These are phyloP conservation scores for Odontamblyopus lacepedii DNA, from an alignment of 2,797 vertebrate genomes.

Conservation along the genomic window DNA sequence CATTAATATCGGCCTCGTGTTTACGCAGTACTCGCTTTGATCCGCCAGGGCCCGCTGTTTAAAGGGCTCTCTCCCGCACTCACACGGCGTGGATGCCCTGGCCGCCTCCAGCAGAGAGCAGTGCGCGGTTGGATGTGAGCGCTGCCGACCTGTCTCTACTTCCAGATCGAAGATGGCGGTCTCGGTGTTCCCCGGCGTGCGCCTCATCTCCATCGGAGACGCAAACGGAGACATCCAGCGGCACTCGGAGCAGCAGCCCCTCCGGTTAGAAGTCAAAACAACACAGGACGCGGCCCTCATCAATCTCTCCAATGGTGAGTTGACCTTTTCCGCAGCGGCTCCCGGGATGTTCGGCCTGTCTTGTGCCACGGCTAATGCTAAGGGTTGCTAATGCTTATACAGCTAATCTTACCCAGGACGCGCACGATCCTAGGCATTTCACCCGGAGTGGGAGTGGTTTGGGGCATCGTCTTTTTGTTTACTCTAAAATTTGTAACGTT, in stretches of 20 bases:
- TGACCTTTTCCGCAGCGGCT: slow-evolving; percentile 27
- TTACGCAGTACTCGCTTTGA: neutral
- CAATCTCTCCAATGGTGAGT: slow-evolving; percentile 92
- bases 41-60: slow-evolving; percentile 51
- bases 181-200: slow-evolving; percentile 94
- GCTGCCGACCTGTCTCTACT: slow-evolving; percentile 68
- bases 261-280: slow-evolving; percentile 89
- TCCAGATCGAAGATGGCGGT: slow-evolving; percentile 90
- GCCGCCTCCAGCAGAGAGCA: slow-evolving; percentile 57
- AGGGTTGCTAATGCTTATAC: slow-evolving; percentile 41
- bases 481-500: neutral
- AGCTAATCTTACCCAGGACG: slow-evolving; percentile 28
- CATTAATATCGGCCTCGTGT: slow-evolving; percentile 15
- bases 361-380: slow-evolving; percentile 58
- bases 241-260: slow-evolving; percentile 92
- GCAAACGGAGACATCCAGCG: slow-evolving; percentile 96
- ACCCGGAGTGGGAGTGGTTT: slow-evolving; percentile 4
- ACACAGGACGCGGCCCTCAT: slow-evolving; percentile 87
- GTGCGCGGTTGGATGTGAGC: slow-evolving; percentile 69
- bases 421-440: neutral
- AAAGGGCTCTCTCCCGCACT: slow-evolving; percentile 4
- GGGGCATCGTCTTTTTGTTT: neutral
- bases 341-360: slow-evolving; percentile 47
- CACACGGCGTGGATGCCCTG: slow-evolving; percentile 20
- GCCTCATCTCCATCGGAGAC: slow-evolving; percentile 95